Evolutionary conservation across 2,888 invertebrate genomes (phyloP).

Genomic region (Pammene aurita): DNA sequence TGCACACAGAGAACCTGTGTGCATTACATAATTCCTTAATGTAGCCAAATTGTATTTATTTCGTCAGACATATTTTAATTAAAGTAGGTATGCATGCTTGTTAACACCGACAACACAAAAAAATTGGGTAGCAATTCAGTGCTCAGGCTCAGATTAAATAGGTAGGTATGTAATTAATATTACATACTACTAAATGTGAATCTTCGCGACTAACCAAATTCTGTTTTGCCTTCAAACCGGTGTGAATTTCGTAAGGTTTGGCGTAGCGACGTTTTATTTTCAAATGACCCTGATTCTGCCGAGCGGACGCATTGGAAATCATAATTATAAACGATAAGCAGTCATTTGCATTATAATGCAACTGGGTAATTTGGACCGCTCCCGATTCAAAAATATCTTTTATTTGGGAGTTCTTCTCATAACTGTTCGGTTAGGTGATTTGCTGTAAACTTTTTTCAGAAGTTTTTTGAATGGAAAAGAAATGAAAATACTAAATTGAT

Average conservation of each 20-base stretch:
- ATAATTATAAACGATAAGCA: conserved; percentile 41
- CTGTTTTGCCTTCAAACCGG: conserved; percentile 38
- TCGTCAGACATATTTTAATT: no score
- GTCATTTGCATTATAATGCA: conserved; percentile 36
- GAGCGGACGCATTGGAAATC: conserved; percentile 43
- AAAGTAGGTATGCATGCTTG: no score
- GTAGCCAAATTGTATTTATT: no score
- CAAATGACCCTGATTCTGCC: conserved; percentile 39
- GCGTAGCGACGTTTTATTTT: conserved; percentile 41
- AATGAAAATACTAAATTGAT: no score
- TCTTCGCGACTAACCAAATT: conserved; percentile 9
- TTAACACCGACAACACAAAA: no score
- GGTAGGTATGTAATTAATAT: neutral
- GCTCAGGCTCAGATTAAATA: neutral
- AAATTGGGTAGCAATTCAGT: no score
- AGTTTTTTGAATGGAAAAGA: no score
- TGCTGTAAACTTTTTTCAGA: no score
- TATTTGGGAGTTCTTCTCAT: conserved; percentile 12
- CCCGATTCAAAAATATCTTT: conserved; percentile 28
- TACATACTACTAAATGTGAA: neutral
- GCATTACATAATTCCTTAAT: no score
- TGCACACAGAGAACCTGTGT: no score
- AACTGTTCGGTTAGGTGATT: neutral
- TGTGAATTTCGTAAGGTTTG: conserved; percentile 40
- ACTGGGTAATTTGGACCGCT: conserved; percentile 18